Base-by-base conservation (phyloP, 1,140 invertebrate genomes). In the Drosophila mojavensis region DNA sequence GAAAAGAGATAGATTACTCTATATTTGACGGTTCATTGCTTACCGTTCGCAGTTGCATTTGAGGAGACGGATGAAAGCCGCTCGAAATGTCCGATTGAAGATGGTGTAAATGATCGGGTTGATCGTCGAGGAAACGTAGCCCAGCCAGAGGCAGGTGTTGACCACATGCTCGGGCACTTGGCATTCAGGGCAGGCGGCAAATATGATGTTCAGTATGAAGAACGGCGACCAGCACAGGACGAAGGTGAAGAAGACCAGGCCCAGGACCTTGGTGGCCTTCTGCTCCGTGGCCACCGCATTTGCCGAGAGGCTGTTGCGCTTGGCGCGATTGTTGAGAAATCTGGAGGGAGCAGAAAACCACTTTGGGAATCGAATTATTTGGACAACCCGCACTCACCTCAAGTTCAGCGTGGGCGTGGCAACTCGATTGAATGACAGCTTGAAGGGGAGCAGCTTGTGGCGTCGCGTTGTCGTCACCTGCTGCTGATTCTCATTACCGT, bases 141-240 rank as follows among this genome's bases (percentile, higher is more conserved):
- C 97, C 54, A 98, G 92, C 97, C 97, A 98, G 0, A 97, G 93
- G 64, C 96, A 96, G 24, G 96, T 95, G 75, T 96, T 94, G 33
- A 97, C 96, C 43, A 92, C 90, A 65, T 92, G 86, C 92, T 94
- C 94, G 30, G 96, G 95, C 15, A 97, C 95, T 53, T 94, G 91
- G 84, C 96, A 96, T 48, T 93, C 93, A 0, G 95, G 95, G 84
- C 96, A 97, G 1, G 95, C 94, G 5, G 96, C 96, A 74, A 96
- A 96, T 9, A 97, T 91, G 13, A 97, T 96, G 92, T 98, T 98
- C 45, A 97, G 93, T 26, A 97, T 93, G 92, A 98, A 98, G 92
- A 98, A 98, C 0, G 97, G 97, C 2, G 96, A 94, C 97, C 97
- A 98, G 86, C 97, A 97, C 4, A 97, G 93, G 11, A 98, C 97